Conservation (phyloP, 1,140 invertebrate genomes). For the Bombus consobrinus region DNA sequence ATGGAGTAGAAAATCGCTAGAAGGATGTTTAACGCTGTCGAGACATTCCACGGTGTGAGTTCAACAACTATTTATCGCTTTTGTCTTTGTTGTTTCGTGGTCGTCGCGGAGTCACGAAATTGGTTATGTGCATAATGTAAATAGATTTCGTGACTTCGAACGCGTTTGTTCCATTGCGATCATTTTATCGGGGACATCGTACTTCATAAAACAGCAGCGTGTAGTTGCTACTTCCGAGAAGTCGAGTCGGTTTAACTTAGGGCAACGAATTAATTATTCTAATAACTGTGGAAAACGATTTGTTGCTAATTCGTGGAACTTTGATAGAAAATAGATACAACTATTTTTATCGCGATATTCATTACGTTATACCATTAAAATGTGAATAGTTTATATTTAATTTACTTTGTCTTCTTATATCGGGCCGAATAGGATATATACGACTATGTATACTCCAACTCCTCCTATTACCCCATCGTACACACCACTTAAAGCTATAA, state of each 20-base stretch:
- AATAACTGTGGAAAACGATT: not conserved
- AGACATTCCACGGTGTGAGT: not conserved
- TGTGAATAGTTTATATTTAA: not conserved
- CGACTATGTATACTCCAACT: no score
- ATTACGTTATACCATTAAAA: not conserved
- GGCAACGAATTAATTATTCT: not conserved
- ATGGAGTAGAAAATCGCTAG: not conserved
- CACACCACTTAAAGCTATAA: not conserved
- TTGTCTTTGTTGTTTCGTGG: not conserved
- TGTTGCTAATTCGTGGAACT: not conserved
- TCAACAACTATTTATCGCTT: not conserved
- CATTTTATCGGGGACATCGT: constrained; percentile 51
- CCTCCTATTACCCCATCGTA: not conserved
- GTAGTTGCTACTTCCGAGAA: constrained; percentile 8
- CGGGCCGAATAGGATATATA: not conserved
- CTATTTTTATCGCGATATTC: not conserved
- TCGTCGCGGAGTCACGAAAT: not conserved
- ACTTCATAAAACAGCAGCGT: constrained; percentile 45
- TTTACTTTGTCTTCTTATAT: not conserved
- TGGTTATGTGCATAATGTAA: constrained; percentile 11
- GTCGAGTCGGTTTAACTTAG: not conserved
- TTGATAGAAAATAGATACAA: not conserved
- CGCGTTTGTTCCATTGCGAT: constrained; percentile 59
- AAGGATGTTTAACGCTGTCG: not conserved
- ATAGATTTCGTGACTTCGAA: constrained; percentile 57